These are phyloP conservation scores for Drosophila lacicola DNA, from an alignment of 2,888 invertebrate species.

Conservation along the genomic window DNA sequence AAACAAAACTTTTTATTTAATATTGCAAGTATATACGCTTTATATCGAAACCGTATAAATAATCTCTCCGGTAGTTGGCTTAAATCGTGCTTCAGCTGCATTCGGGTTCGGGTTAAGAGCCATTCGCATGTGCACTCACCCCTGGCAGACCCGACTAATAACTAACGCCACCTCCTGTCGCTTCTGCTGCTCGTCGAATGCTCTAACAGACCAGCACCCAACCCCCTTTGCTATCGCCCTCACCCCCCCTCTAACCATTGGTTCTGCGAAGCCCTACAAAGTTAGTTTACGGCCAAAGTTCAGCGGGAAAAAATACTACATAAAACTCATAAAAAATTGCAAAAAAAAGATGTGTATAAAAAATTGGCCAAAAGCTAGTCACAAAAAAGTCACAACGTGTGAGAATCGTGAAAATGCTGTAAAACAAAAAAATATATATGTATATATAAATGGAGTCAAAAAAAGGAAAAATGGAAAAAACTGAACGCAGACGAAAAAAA, in stretches of 20 bases:
- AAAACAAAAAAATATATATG: constrained; percentile 39
- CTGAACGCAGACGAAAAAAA: constrained; percentile 55
- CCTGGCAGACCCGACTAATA: constrained; percentile 60
- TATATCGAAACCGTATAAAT: constrained; percentile 4
- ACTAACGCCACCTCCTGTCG: constrained; percentile 51
- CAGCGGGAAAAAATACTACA: constrained; percentile 57
- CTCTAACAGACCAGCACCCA: neutral
- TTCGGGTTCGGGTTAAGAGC: constrained; percentile 26
- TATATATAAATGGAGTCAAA: constrained; percentile 9
- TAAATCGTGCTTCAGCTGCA: constrained; percentile 36
- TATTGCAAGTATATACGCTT: neutral
- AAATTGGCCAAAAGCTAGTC: constrained; percentile 71
- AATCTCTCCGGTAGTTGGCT: constrained; percentile 6
- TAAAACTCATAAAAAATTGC: constrained; percentile 50
- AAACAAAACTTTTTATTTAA: too few relatives aligned
- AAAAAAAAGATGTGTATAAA: constrained; percentile 35
- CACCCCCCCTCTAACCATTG: too few relatives aligned
- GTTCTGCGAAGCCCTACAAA: constrained; percentile 69
- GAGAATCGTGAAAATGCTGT: constrained; percentile 65
- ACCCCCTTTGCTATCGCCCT: neutral
- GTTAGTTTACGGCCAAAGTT: constrained; percentile 77
- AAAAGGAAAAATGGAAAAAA: constrained; percentile 29
- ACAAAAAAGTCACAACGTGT: constrained; percentile 65
- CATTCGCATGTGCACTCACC: constrained; percentile 57
- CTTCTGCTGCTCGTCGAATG: neutral